A percentile compares a stretch with the other conserved stretches of the same genome.
These are phyloP conservation scores for Cataglyphis altisquamis DNA, from an alignment of 2,888 invertebrate species.

Conservation along the genomic window DNA sequence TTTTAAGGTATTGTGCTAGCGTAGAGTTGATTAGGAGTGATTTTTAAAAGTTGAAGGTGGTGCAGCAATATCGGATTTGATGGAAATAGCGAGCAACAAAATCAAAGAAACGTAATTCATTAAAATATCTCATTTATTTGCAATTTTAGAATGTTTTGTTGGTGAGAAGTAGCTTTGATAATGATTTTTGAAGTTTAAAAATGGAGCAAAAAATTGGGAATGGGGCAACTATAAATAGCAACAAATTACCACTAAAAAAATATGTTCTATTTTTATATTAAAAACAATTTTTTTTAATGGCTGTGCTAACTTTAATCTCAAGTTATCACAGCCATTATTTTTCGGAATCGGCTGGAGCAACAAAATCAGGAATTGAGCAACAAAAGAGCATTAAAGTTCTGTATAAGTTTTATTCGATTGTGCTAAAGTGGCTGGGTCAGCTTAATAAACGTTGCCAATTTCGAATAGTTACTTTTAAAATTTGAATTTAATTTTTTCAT, in stretches of 20 bases:
- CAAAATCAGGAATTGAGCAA: background rate
- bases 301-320: background rate
- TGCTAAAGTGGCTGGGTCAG: background rate
- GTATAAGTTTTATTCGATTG: background rate
- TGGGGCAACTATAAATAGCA: background rate
- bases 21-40: background rate
- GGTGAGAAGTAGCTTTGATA: too few species aligned
- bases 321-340: background rate
- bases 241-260: background rate
- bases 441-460: background rate
- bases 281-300: background rate
- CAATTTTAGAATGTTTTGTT: background rate
- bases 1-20: background rate
- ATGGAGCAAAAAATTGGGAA: background rate
- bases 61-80: background rate
- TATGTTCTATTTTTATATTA: background rate
- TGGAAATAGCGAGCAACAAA: background rate
- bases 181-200: background rate
- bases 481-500: too few species aligned
- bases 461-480: too few species aligned
- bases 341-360: background rate
- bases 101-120: background rate
- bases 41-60: background rate
- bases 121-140: background rate
- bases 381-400: background rate